Evolutionary conservation across 2,797 vertebrate genomes (phyloP).

Genomic region (Tokudaia muenninki): DNA sequence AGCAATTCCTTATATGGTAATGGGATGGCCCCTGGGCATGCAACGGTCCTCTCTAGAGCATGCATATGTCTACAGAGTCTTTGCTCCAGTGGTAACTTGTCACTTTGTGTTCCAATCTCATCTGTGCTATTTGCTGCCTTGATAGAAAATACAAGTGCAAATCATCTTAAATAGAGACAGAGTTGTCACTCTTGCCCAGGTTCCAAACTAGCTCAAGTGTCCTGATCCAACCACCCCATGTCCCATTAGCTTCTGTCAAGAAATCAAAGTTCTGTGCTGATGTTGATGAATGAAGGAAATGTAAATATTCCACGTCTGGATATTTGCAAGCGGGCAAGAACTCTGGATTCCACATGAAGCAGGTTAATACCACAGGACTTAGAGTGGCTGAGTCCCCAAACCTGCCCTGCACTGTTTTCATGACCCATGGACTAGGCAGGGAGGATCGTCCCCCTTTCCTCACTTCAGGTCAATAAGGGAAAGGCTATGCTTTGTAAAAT

Average conservation of each 20-base stretch:
- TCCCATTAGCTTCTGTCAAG: neutral
- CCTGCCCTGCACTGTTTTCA: neutral
- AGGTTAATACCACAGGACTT: neutral
- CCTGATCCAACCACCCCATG: neutral
- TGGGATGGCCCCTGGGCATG: neutral
- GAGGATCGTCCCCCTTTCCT: neutral
- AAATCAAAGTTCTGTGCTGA: neutral
- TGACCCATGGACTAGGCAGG: neutral
- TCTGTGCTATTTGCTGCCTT: neutral
- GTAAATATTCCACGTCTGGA: conserved; percentile 51
- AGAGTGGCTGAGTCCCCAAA: neutral
- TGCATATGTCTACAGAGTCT: neutral
- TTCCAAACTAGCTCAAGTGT: conserved; percentile 17
- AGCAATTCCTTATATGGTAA: neutral
- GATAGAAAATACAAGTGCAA: conserved; percentile 41
- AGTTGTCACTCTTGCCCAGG: neutral
- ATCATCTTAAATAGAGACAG: conserved; percentile 9
- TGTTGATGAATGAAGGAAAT: conserved; percentile 28
- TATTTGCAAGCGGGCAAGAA: neutral
- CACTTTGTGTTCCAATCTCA: neutral
- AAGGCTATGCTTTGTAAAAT: neutral
- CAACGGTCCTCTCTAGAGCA: no score
- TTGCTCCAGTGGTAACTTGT: neutral
- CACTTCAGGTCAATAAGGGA: neutral
- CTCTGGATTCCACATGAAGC: neutral